Evolutionary conservation across 2,113 vertebrate species (phyloP), one percentile per base, ranked within the genome.

Genomic region (Stegastes partitus): DNA sequence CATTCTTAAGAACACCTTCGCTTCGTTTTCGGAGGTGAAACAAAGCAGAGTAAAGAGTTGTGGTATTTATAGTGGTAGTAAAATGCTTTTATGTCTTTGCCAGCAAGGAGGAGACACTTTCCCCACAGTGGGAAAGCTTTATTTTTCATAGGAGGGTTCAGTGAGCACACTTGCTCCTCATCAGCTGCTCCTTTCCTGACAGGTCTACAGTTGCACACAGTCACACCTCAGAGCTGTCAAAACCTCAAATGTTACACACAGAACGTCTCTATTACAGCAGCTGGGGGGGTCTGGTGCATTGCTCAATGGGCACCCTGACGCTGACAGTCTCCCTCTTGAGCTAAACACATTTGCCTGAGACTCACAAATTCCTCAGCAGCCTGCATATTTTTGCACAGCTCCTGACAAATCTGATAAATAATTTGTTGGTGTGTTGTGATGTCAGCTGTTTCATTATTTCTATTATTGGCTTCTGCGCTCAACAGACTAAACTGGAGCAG

Each of bases 51-150:
- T 75, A 72, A 57, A 56, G 26, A 62, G 53, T 69, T 72, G 72
- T 42, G 58, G 75, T 84, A 86, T 89, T 87, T 87, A 84, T 79
- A 89, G 87, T 79, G 59, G 74, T 54, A 81, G 61, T 80, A 86
- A 80, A 89, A 71, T 79, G 77, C 68, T 76, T 82, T 88, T 75
- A 81, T 78, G 73, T 82, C 76, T 82, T 80, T 82, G 62, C 80
- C 78, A 74, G 78, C 39, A 50, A 80, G 50, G 59, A 82, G 45
- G 68, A 85, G 74, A 83, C 71, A 67, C 79, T 81, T 67, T 45
- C 72, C 54, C 19, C 61, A 77, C 74, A 68, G 68, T 68, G 68
- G 83, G 85, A 88, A 79, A 85, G 75, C 79, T 89, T 85, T 89
- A 76, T 87, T 90, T 87, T 89, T 82, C 74, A 83, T 74, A 51